Evolutionary conservation across 2,888 invertebrate species (phyloP).

Genomic region (Pheosia tremula): DNA sequence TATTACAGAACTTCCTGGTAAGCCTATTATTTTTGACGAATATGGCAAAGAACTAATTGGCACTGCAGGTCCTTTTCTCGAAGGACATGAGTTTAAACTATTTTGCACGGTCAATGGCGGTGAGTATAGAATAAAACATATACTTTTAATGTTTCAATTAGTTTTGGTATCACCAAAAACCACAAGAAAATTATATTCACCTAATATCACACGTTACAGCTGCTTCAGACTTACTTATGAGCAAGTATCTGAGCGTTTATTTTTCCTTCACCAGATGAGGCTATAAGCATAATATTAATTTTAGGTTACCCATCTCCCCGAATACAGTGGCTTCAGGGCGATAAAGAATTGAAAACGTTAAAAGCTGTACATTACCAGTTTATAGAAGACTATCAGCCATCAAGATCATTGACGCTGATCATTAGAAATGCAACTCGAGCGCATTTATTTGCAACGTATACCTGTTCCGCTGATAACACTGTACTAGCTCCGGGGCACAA

Average conservation of each 20-base stretch:
- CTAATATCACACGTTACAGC: too few relatives aligned
- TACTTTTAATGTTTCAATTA: too few relatives aligned
- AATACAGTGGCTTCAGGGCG: conserved; percentile 76
- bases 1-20: conserved; percentile 88
- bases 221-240: background rate
- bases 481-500: conserved; percentile 86
- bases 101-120: conserved; percentile 90
- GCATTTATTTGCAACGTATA: conserved; percentile 87
- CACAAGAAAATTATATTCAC: too few relatives aligned
- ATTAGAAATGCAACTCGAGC: conserved; percentile 78
- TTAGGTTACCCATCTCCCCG: conserved; percentile 74
- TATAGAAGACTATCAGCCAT: conserved; percentile 52
- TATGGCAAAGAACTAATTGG: conserved; percentile 86
- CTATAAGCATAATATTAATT: conserved; percentile 21
- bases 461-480: conserved; percentile 90
- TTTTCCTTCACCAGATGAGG: background rate
- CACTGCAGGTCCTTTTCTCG: conserved; percentile 89
- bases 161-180: too few relatives aligned
- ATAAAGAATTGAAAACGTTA: conserved; percentile 60
- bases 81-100: conserved; percentile 89
- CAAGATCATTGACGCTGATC: conserved; percentile 61
- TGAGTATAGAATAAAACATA: conserved; percentile 57
- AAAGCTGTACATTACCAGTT: conserved; percentile 37
- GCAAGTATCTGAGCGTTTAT: background rate
- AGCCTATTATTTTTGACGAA: conserved; percentile 89